A percentile compares a stretch with the other conserved stretches of the same genome.
These are phyloP conservation scores for Oophaga sylvatica DNA, from an alignment of 2,797 vertebrate species.

Conservation along the genomic window DNA sequence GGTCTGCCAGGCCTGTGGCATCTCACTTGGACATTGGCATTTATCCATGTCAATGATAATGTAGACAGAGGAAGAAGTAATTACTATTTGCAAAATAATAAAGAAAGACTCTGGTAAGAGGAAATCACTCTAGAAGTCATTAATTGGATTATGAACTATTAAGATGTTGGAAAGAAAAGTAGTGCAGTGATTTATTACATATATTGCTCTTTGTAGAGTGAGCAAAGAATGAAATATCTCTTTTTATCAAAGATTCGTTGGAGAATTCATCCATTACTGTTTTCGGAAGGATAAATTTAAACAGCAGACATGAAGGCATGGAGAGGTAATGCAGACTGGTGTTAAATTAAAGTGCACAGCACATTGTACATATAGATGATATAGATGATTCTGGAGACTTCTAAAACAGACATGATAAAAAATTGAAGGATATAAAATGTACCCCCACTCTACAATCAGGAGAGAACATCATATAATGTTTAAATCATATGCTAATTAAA, in stretches of 20 bases:
- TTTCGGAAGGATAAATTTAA: background rate
- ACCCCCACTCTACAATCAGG: too few species aligned
- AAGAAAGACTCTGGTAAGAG: conserved; percentile 26
- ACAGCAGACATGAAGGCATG: background rate
- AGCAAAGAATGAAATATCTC: conserved; percentile 4
- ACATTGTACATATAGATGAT: background rate
- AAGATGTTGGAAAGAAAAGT: conserved; percentile 28
- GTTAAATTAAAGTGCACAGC: background rate
- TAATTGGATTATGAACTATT: conserved; percentile 55
- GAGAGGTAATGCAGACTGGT: background rate
- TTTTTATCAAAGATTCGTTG: conserved; percentile 30
- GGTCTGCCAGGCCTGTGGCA: conserved; percentile 17
- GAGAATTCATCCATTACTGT: conserved; percentile 24
- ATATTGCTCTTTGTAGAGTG: conserved; percentile 32
- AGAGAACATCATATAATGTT: too few species aligned
- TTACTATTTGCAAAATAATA: conserved; percentile 52
- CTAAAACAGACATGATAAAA: too few species aligned
- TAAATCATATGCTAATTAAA: too few species aligned
- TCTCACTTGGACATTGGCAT: conserved; percentile 34
- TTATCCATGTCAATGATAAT: conserved; percentile 33
- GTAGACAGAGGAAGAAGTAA: conserved; percentile 34
- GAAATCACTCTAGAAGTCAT: conserved; percentile 43
- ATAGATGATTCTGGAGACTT: background rate
- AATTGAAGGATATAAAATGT: too few species aligned
- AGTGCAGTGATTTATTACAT: conserved; percentile 41